A percentile compares a stretch with the other conserved stretches of the same genome.
These are phyloP conservation scores for Meteorus colon DNA, from an alignment of 2,888 invertebrate genomes.

Conservation along the genomic window DNA sequence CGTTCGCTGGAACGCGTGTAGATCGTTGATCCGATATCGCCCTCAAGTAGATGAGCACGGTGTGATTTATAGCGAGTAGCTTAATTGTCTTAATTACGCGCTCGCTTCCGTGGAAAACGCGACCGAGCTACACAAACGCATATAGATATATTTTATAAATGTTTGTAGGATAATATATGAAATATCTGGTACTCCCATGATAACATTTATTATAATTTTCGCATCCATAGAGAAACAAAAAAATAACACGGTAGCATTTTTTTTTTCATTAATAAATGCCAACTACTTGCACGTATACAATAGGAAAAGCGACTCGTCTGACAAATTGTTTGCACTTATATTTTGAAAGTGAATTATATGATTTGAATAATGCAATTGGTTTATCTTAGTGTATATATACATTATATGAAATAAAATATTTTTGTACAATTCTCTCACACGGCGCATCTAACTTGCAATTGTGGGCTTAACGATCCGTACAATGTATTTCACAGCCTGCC, in stretches of 20 bases:
- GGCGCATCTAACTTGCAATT: conserved; percentile 49
- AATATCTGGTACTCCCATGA: conserved; percentile 21
- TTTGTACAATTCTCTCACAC: conserved; percentile 38
- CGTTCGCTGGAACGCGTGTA: conserved; percentile 64
- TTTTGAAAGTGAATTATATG: conserved; percentile 4
- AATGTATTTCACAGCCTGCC: conserved; percentile 49
- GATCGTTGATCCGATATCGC: conserved; percentile 65
- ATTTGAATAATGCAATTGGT: conserved; percentile 20
- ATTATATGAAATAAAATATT: conserved; percentile 15
- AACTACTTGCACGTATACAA: conserved; percentile 20
- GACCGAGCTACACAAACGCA: conserved; percentile 43
- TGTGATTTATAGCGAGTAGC: conserved; percentile 68
- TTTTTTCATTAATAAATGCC: conserved; percentile 6
- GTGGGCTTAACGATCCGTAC: conserved; percentile 52
- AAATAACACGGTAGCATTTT: background rate
- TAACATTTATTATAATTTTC: conserved; percentile 7
- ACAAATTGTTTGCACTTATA: conserved; percentile 14
- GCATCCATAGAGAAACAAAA: background rate
- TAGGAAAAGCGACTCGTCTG: background rate
- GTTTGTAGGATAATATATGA: background rate
- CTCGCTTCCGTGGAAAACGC: conserved; percentile 68
- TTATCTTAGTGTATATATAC: background rate
- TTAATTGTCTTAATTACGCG: conserved; percentile 70
- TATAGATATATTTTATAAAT: conserved; percentile 1
- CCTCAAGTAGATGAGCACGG: conserved; percentile 65